Evolutionary conservation across 2,888 invertebrate species (phyloP).

Genomic region (Macrophya annulata): DNA sequence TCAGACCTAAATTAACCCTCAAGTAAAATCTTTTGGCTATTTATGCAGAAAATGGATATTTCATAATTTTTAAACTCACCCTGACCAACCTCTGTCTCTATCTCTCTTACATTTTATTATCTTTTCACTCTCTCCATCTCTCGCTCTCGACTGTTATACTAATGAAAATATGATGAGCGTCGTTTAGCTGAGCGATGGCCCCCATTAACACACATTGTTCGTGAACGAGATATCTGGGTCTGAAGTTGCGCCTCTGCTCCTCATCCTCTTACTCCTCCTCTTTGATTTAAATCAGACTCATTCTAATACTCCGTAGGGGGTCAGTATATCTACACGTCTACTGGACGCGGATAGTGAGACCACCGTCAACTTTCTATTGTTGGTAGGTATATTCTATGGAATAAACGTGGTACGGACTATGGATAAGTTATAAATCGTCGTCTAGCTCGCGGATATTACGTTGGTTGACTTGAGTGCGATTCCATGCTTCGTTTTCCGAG

Average conservation of each 20-base stretch:
- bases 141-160: conserved; percentile 63
- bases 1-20: conserved; percentile 46
- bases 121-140: not conserved
- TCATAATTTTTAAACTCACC: conserved; percentile 48
- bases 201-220: conserved; percentile 67
- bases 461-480: conserved; percentile 39
- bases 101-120: not conserved
- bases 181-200: conserved; percentile 67
- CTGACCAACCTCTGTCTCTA: not conserved
- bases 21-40: conserved; percentile 10
- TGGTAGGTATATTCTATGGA: not conserved
- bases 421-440: conserved; percentile 1
- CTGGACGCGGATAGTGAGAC: not conserved
- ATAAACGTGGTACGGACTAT: not conserved
- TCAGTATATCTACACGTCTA: not conserved
- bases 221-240: conserved; percentile 44
- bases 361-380: conserved; percentile 39
- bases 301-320: conserved; percentile 43
- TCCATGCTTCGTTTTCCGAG: conserved; percentile 30
- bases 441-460: not conserved
- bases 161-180: conserved; percentile 71
- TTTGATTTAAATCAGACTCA: conserved; percentile 40
- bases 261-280: not conserved
- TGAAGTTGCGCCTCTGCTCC: conserved; percentile 11
- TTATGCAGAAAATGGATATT: conserved; percentile 43